phyloP scores from a whole-genome alignment of 2,888 invertebrate species.

The Ectemnius cavifrons region DNA sequence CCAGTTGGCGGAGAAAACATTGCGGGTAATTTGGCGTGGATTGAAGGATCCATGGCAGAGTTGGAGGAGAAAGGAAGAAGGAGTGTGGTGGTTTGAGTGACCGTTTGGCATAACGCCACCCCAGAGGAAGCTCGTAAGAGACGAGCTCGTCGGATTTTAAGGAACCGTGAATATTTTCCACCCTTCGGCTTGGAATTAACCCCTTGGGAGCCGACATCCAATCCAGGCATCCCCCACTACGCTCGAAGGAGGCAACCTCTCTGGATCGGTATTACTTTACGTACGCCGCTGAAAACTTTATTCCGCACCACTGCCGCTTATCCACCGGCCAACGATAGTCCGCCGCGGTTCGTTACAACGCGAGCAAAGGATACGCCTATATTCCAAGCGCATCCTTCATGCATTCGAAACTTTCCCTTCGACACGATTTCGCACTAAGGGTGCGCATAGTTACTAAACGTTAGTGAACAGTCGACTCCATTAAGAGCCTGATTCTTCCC shows the following conservation, averaged over 20 bases:
- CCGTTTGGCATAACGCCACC: slow-evolving; percentile 74
- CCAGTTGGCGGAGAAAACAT: slow-evolving; percentile 28
- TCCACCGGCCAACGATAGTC: slow-evolving; percentile 19
- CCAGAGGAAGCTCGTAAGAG: slow-evolving; percentile 56
- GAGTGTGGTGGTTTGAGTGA: slow-evolving; percentile 72
- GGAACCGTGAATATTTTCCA: slow-evolving; percentile 76
- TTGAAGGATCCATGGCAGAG: slow-evolving; percentile 63
- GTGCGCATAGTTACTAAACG: neutral
- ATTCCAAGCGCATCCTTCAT: slow-evolving; percentile 32
- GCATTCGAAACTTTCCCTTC: slow-evolving; percentile 35
- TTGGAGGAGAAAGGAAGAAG: slow-evolving; percentile 32
- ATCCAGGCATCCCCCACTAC: slow-evolving; percentile 48
- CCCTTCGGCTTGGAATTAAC: slow-evolving; percentile 72
- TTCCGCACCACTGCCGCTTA: slow-evolving; percentile 51
- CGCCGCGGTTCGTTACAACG: slow-evolving; percentile 11
- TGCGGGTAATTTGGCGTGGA: slow-evolving; percentile 54
- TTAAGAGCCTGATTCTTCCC: no score
- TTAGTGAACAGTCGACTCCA: no score
- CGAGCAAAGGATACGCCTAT: slow-evolving; percentile 23
- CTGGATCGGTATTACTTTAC: slow-evolving; percentile 62
- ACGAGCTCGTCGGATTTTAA: slow-evolving; percentile 73
- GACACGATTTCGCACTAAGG: slow-evolving; percentile 53
- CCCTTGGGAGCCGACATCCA: slow-evolving; percentile 70
- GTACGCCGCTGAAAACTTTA: slow-evolving; percentile 63
- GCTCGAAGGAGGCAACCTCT: slow-evolving; percentile 40